Evolutionary conservation across 2,797 vertebrate species (phyloP).

Genomic region (Gallinago stenura): DNA sequence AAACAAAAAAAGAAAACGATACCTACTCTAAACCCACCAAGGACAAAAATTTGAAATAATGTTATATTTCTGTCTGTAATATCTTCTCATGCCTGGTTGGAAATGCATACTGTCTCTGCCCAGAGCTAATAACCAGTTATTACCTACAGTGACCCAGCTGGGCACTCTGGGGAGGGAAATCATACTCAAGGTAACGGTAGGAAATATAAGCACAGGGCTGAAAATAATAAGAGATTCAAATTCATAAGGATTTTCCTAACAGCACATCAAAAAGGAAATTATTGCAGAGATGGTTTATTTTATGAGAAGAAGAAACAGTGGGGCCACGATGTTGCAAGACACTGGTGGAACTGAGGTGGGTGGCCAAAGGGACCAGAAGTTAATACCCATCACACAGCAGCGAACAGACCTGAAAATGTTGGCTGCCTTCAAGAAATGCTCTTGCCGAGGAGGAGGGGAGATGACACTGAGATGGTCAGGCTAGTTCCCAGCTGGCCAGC

Average conservation of each 20-base stretch:
- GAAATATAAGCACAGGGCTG: conserved; percentile 15
- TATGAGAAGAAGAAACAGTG: background rate
- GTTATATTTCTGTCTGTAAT: background rate
- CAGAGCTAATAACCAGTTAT: conserved; percentile 55
- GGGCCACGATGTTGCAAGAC: background rate
- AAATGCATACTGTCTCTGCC: background rate
- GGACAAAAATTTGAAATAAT: conserved; percentile 4
- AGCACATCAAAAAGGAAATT: background rate
- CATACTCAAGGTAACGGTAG: background rate
- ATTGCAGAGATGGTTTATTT: background rate
- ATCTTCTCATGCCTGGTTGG: background rate
- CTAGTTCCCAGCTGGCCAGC: background rate
- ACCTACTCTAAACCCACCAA: background rate
- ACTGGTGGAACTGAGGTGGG: background rate
- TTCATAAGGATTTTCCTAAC: background rate
- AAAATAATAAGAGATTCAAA: conserved; percentile 47
- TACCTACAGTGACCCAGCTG: conserved; percentile 44
- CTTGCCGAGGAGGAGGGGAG: background rate
- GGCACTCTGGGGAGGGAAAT: background rate
- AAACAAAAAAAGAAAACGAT: background rate
- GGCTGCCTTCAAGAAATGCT: background rate
- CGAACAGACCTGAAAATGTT: background rate
- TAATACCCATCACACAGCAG: background rate
- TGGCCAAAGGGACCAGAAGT: background rate
- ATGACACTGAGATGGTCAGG: fast-evolving